Evolutionary conservation across 2,113 vertebrate genomes (phyloP).

Genomic region (Holacanthus passer): DNA sequence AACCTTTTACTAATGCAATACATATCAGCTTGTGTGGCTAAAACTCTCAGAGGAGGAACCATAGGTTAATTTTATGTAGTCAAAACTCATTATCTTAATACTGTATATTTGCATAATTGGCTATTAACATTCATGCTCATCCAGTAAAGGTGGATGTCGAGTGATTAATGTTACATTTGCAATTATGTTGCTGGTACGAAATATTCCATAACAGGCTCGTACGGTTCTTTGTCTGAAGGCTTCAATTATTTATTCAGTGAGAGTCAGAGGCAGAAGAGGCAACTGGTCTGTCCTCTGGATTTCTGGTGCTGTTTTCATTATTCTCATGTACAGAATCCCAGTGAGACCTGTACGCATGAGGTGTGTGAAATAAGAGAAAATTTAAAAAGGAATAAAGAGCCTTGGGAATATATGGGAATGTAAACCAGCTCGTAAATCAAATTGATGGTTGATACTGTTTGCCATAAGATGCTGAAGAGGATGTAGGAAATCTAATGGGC

Average conservation of each 20-base stretch:
- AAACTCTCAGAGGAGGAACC: constrained; percentile 43
- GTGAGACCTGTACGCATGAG: constrained; percentile 42
- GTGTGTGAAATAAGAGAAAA: constrained; percentile 25
- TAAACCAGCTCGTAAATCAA: constrained; percentile 51
- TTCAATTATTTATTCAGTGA: constrained; percentile 68
- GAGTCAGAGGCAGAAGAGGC: constrained; percentile 35
- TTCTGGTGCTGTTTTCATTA: constrained; percentile 46
- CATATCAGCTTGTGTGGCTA: constrained; percentile 23
- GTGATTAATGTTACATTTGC: constrained; percentile 70
- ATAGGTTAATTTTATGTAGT: constrained; percentile 55
- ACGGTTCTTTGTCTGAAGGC: constrained; percentile 60
- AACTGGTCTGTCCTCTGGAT: constrained; percentile 50
- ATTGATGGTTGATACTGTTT: constrained; percentile 34
- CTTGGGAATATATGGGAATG: constrained; percentile 36
- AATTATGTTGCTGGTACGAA: constrained; percentile 59
- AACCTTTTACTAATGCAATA: constrained; percentile 31
- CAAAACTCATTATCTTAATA: constrained; percentile 59
- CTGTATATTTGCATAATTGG: constrained; percentile 71
- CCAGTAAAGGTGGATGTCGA: constrained; percentile 55
- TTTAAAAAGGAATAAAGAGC: constrained; percentile 50
- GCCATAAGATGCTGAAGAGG: constrained; percentile 59
- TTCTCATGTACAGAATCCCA: constrained; percentile 35
- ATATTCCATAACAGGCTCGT: constrained; percentile 43
- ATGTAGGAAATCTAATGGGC: constrained; percentile 58
- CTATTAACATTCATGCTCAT: constrained; percentile 69